Conservation (phyloP, 2,888 invertebrate genomes). For the Platycnemis pennipes region DNA sequence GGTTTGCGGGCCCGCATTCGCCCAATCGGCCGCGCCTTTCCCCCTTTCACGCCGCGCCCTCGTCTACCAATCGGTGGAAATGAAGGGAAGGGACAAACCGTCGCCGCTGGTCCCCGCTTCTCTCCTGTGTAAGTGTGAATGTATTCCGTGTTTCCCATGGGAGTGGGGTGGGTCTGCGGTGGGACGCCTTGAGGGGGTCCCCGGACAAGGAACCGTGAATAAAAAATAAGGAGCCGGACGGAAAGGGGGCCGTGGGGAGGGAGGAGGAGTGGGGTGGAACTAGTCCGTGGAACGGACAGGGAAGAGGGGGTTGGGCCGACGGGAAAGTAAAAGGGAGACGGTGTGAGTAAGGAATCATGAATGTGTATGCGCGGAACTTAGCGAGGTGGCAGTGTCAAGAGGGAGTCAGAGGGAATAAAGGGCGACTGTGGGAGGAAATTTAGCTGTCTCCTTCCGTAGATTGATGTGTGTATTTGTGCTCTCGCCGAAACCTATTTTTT, state of each 20-base stretch:
- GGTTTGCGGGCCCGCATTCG: constrained; percentile 40
- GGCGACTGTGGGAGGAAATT: constrained; percentile 64
- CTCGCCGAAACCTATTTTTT: constrained; percentile 51
- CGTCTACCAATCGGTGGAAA: constrained; percentile 52
- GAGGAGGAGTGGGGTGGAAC: neutral
- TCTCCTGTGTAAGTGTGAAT: constrained; percentile 3
- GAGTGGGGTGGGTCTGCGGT: neutral
- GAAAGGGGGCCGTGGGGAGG: neutral
- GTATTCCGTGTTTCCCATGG: constrained; percentile 31
- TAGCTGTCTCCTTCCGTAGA: constrained; percentile 62
- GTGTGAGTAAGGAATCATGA: constrained; percentile 48
- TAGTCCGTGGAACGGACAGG: neutral
- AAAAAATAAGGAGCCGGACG: constrained; percentile 36
- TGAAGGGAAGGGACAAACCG: constrained; percentile 43
- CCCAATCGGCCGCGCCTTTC: constrained; percentile 46
- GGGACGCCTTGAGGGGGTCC: neutral
- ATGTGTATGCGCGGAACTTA: constrained; percentile 62
- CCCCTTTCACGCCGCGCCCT: constrained; percentile 7
- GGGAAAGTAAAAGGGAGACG: constrained; percentile 10
- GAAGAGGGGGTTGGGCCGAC: neutral
- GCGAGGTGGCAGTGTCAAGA: constrained; percentile 50
- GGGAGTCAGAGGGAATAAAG: constrained; percentile 12
- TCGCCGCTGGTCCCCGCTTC: neutral
- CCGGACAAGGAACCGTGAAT: constrained; percentile 34
- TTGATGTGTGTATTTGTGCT: constrained; percentile 67